Base-by-base conservation (phyloP, 2,797 vertebrate genomes). In the Chelidonichthys spinosus region DNA sequence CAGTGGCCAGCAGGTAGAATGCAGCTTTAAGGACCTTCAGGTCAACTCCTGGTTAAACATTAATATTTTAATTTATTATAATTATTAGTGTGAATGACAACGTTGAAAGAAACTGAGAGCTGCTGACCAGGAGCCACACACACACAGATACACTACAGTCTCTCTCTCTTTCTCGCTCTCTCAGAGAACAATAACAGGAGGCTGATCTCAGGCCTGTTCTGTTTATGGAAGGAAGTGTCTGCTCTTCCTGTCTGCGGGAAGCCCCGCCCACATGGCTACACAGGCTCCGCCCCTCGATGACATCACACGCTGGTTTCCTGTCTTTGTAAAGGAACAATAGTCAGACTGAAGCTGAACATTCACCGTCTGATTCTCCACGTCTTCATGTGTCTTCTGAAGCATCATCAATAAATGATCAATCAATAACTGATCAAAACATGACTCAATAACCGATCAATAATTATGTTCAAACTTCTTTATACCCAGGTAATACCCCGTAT, bases 111-210 rank as follows among this genome's bases (percentile, higher is more conserved):
- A 25, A 25, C 25, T 25, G 25, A 25, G 25, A 25, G 25, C 39
- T 39, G 39, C 39, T 39, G 39, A 39, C 39, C 39, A 39, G 39
- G 39, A 39, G 39, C 39, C 43, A 17, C 35, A 37, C 49, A 62
- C 44, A 42, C 66, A 50, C 46, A 55, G 50, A 69, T 43, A 63
- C 66, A 76, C 36, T 25, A 25, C 25, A 25, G 25, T 25, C 25
- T 25, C 25, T 25, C 25, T 25, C 25, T 25, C 25, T 25, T 25
- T 1, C 25, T 25, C 25, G 69, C 62, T 65, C 42, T 69, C 44
- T 63, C 49, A 54, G 7, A 87, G 85, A 91, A 94, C 93, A 94
- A 94, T 94, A 88, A 89, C 85, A 93, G 88, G 89, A 91, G 91
- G 83, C 80, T 37, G 78, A 75, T 88, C 80, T 83, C 78, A 85